Evolutionary conservation across 2,888 invertebrate genomes (phyloP), one percentile per base, ranked within the genome.

Genomic region (Pteria penguin): DNA sequence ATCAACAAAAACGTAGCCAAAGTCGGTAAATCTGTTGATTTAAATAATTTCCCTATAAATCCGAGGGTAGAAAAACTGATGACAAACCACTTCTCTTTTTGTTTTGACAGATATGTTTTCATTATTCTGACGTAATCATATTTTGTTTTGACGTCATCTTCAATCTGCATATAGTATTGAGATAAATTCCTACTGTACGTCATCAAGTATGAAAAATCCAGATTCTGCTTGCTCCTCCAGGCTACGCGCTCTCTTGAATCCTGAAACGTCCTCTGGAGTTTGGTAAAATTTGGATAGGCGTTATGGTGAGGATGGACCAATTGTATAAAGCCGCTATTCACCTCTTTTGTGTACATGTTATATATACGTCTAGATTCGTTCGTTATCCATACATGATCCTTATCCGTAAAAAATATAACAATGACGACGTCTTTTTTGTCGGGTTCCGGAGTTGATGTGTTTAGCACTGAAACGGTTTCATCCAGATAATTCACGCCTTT

Each of bases 141-240:
- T 3, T 91, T 85, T 2, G 90, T 82, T n/a, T 91, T 82, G 27
- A 93, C 89, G 78, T 93, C 92, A 80, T 93, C 92, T 77, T 93
- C 92, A 36, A 92, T 78, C 27, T 92, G 90, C 55, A 92, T 78
- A 80, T 92, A 92, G 78, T 91, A 92, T 36, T 85, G 80, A 2
- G 91, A 90, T 54, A 91, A 70, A 29, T 86, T 83, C 31, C 84
- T 78, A 11, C 89, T 81, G 76, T 91, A 92, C 67, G 87, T 79
- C 67, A 90, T 89, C 22, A 92, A 80, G 70, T 89, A 92, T 0
- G 91, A 90, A 76, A 91, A 93, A 78, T 93, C 92, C 26, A 92
- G 71, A 36, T 91, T 92, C 83, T 93, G 92, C 79, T 93, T 93
- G 0, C 92, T 87, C 33, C 92, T 77, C 92, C 92, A 92, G 55